Evolutionary conservation across 2,113 vertebrate species (phyloP).

Genomic region (Fulica atra): DNA sequence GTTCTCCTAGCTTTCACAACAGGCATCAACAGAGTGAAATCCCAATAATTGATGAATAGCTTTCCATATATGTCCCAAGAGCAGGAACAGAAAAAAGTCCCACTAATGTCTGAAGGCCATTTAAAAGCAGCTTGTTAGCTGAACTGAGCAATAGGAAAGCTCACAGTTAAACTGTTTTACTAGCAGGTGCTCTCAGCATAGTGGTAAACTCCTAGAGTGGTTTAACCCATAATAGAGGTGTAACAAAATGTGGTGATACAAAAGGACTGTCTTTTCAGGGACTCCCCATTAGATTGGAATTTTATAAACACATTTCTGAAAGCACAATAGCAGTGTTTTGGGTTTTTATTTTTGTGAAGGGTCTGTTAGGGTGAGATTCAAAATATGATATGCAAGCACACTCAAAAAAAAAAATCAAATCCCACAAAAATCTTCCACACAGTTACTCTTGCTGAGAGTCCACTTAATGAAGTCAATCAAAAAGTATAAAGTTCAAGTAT

Average conservation of each 20-base stretch:
- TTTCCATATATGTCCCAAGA: slow-evolving; percentile 53
- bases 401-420: background rate
- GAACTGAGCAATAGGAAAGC: slow-evolving; percentile 59
- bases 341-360: background rate
- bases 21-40: slow-evolving; percentile 32
- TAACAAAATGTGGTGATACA: background rate
- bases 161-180: slow-evolving; percentile 48
- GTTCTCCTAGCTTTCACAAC: slow-evolving; percentile 12
- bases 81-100: background rate
- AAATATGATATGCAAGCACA: background rate
- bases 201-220: slow-evolving; percentile 16
- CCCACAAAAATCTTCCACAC: background rate
- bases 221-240: slow-evolving; percentile 22
- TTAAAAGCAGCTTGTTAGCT: slow-evolving; percentile 68
- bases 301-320: background rate
- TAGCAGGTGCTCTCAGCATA: slow-evolving; percentile 63
- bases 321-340: background rate
- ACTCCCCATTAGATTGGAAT: background rate
- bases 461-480: background rate
- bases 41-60: slow-evolving; percentile 61
- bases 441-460: background rate
- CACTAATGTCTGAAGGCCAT: slow-evolving; percentile 39
- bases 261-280: background rate
- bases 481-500: background rate
- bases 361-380: background rate